Conservation (phyloP, 2,113 vertebrate genomes). For the Sialia sialis region DNA sequence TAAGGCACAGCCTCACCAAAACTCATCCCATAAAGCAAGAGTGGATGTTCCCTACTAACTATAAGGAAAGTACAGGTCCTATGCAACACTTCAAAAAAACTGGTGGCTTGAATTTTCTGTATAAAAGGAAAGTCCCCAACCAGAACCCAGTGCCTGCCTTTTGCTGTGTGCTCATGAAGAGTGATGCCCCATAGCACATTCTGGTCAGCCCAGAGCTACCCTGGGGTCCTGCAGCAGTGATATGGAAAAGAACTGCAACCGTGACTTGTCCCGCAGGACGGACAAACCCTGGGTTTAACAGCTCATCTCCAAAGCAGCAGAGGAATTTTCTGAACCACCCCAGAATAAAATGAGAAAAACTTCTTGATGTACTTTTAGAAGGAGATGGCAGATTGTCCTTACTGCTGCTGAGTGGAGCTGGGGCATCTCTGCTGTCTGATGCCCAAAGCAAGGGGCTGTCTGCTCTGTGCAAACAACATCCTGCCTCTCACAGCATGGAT, state of each 20-base stretch:
- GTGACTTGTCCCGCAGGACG: neutral
- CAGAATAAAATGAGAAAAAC: neutral
- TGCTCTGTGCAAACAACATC: neutral
- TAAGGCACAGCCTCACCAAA: neutral
- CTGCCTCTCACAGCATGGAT: neutral
- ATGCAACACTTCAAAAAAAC: neutral
- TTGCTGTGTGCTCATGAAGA: neutral
- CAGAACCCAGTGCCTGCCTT: neutral
- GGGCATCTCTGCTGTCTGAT: neutral
- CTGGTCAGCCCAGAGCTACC: neutral
- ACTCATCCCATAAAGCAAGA: neutral
- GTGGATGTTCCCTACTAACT: neutral
- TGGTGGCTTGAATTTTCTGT: neutral
- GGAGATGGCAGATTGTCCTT: neutral
- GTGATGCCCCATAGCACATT: neutral
- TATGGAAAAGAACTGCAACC: accelerated
- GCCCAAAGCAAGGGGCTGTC: neutral
- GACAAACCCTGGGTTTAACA: neutral
- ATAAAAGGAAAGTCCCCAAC: neutral
- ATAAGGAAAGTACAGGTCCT: neutral
- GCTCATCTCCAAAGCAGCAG: neutral
- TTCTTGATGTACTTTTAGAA: neutral
- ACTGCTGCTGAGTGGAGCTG: accelerated
- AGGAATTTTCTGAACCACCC: neutral
- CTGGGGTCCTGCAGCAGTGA: accelerated